Base-by-base conservation (phyloP, 2,797 vertebrate species). In the Hippopotamyrus pictus region DNA sequence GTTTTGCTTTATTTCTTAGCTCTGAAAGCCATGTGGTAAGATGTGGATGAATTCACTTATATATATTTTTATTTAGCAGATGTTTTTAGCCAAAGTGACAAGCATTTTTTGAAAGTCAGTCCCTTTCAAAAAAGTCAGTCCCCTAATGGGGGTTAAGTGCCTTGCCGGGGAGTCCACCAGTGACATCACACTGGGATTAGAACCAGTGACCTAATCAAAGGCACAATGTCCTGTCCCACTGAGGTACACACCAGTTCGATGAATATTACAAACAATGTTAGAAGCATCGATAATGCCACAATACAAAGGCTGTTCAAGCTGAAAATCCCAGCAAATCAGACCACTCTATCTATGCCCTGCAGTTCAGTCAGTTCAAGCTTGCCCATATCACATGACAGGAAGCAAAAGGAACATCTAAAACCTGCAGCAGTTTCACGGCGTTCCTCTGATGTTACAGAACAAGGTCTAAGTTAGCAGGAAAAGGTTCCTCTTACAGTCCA, bases 401-500 rank as follows among this genome's bases (percentile, higher is more conserved):
- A 22, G 76, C 14, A 11, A 22, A 48, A 22, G 76, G 44, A 46
- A 4, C 41, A 19, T 44, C 44, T 41, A 19, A 46, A 44, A 8
- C 76, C 29, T 2, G 25, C 5, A 41, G 33, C 73, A 46, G 41
- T 17, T 17, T 79, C 73, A 41, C 29, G 1, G 73, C 3, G 12
- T 79, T 37, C 41, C 17, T 44, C 33, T 44, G 76, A 48, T 44
- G 17, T 44, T 44, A 82, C 76, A 22, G 41, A 22, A 82, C 37
- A 82, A 4, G 44, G 41, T 44, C 76, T 46, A 41, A 82, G 41
- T 19, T 44, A 41, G 76, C 76, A 82, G 48, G 94, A 94, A 94
- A 94, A 93, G 93, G 92, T 87, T 86, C 92, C 92, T 91, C 91
- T 92, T 92, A 93, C 93, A 93, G 92, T 93, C 84, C 86, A 88